Percentiles rank a stretch among this genome's conserved stretches.
phyloP scores from a whole-genome alignment of 2,113 vertebrate species.

The Catharus fuscescens region DNA sequence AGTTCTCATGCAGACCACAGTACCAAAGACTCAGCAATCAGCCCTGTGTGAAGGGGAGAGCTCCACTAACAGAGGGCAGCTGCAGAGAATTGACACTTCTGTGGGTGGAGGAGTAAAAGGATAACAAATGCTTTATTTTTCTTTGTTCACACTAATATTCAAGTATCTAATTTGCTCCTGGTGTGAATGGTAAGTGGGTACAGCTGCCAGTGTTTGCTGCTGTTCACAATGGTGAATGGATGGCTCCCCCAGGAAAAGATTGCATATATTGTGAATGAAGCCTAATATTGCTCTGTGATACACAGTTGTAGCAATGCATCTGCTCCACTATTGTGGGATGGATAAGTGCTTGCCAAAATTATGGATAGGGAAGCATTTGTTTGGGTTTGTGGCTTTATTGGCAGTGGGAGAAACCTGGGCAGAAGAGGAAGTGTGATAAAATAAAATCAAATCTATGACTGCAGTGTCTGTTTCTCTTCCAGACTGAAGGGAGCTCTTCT shows the following conservation, averaged over 20 bases:
- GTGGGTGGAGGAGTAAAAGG: neutral
- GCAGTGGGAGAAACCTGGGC: constrained; percentile 17
- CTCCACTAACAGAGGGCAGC: constrained; percentile 26
- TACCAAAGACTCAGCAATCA: neutral
- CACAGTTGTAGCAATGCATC: constrained; percentile 19
- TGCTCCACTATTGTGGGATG: neutral
- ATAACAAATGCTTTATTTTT: neutral
- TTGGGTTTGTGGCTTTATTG: constrained; percentile 41
- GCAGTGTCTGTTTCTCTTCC: neutral
- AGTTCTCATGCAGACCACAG: neutral
- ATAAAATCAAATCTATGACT: neutral
- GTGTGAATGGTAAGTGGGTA: constrained; percentile 42
- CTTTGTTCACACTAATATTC: constrained; percentile 31
- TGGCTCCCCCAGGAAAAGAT: neutral
- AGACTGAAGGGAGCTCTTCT: constrained; percentile 89
- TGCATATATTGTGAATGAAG: neutral
- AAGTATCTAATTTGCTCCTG: constrained; percentile 25
- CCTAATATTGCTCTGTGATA: neutral
- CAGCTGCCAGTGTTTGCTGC: constrained; percentile 39
- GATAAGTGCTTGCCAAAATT: neutral
- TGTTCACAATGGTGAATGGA: neutral
- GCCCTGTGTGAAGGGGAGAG: neutral
- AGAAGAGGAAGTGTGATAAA: neutral
- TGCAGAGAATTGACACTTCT: constrained; percentile 8
- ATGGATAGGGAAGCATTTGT: neutral